These are phyloP conservation scores for Piliocolobus tephrosceles DNA, from an alignment of 2,113 vertebrate genomes.

Conservation along the genomic window DNA sequence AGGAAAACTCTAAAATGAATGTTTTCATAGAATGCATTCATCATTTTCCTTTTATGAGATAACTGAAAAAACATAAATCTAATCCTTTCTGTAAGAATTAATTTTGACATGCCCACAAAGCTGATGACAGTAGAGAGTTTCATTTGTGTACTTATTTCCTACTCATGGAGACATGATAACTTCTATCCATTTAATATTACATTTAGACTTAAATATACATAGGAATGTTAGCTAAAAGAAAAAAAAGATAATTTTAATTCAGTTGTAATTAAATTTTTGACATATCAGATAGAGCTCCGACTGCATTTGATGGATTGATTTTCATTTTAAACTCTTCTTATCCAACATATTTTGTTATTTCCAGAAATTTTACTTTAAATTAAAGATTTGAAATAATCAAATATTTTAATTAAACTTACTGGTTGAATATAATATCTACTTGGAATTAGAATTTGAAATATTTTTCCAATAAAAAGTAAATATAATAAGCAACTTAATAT, in stretches of 20 bases:
- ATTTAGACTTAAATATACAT: conserved; percentile 41
- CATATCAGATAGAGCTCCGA: conserved; percentile 1
- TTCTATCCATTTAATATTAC: conserved; percentile 48
- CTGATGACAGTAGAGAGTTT: conserved; percentile 31
- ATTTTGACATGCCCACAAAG: conserved; percentile 24
- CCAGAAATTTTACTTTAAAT: conserved; percentile 15
- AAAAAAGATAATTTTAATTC: conserved; percentile 4
- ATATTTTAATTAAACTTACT: conserved; percentile 34
- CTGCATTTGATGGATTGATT: conserved; percentile 53
- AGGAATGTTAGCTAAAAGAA: not conserved
- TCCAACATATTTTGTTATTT: not conserved
- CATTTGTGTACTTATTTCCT: conserved; percentile 43
- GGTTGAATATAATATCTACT: not conserved
- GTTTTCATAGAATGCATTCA: conserved; percentile 32
- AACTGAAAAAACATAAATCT: conserved; percentile 34
- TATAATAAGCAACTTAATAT: not conserved
- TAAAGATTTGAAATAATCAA: not conserved
- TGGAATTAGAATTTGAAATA: not conserved
- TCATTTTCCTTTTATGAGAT: not conserved
- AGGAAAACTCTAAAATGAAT: not conserved
- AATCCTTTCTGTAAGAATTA: conserved; percentile 34
- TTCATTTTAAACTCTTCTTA: conserved; percentile 47
- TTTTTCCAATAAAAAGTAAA: conserved; percentile 30
- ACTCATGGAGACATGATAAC: conserved; percentile 8
- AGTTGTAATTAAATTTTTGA: conserved; percentile 65